phyloP scores from a whole-genome alignment of 2,113 vertebrate species.

The Syrrhaptes paradoxus region DNA sequence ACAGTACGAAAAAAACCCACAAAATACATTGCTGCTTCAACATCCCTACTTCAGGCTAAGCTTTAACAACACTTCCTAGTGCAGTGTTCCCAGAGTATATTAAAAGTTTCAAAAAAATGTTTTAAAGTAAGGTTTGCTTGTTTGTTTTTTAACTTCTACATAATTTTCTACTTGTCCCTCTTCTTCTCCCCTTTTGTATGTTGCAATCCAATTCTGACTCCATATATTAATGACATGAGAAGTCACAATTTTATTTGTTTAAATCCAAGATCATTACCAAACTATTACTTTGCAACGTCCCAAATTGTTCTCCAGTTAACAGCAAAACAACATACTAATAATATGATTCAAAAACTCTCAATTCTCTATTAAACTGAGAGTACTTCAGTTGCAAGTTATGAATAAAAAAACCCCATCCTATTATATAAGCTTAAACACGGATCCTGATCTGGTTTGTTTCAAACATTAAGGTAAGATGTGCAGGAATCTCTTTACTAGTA shows the following conservation, averaged over 20 bases:
- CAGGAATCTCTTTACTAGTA: background rate
- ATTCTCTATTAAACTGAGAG: background rate
- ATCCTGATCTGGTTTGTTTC: background rate
- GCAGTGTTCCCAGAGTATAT: background rate
- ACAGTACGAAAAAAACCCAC: background rate
- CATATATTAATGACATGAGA: rapidly evolving
- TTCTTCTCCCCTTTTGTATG: background rate
- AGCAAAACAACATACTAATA: background rate
- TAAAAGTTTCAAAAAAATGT: background rate
- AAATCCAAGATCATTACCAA: background rate
- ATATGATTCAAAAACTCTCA: background rate
- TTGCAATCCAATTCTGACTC: background rate
- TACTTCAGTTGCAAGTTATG: background rate
- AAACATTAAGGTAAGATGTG: background rate
- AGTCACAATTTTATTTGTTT: background rate
- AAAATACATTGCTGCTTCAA: background rate
- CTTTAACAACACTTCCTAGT: background rate
- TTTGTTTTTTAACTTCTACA: background rate
- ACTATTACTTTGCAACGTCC: background rate
- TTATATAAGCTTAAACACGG: background rate
- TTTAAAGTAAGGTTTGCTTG: background rate
- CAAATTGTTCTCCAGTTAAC: background rate
- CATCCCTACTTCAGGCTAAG: background rate
- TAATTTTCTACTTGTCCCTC: background rate
- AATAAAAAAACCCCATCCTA: background rate